phyloP scores from a whole-genome alignment of 1,140 invertebrate species.

The Archivesica marissinica region DNA sequence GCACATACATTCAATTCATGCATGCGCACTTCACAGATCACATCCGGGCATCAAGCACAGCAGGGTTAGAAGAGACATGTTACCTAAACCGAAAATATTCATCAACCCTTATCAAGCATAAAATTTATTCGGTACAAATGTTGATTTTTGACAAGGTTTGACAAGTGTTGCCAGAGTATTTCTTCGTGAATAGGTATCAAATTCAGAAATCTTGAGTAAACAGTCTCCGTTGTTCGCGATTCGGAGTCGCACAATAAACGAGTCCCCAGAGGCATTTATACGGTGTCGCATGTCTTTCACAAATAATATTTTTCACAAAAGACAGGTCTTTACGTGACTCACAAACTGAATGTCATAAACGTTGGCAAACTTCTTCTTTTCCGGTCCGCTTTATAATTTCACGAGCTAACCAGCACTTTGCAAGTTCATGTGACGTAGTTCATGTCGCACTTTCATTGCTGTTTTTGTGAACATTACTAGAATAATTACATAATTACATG shows the following conservation, averaged over 20 bases:
- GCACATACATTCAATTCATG: not conserved
- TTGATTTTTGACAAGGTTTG: slow-evolving; percentile 63
- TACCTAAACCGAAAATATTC: slow-evolving; percentile 22
- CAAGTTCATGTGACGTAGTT: slow-evolving; percentile 53
- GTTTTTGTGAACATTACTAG: slow-evolving; percentile 12
- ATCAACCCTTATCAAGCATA: not conserved
- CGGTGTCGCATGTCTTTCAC: slow-evolving; percentile 59
- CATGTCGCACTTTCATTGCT: slow-evolving; percentile 26
- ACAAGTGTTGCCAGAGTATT: slow-evolving; percentile 40
- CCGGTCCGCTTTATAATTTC: slow-evolving; percentile 38
- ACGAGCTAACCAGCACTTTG: slow-evolving; percentile 46
- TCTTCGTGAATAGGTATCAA: slow-evolving; percentile 45
- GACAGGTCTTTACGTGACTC: slow-evolving; percentile 47
- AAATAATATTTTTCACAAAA: slow-evolving; percentile 46
- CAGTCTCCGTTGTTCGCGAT: slow-evolving; percentile 52
- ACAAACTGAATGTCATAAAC: slow-evolving; percentile 44
- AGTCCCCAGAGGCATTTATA: slow-evolving; percentile 42
- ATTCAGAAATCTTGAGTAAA: slow-evolving; percentile 63
- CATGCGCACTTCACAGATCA: not conserved
- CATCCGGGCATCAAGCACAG: too few species aligned
- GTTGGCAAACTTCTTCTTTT: slow-evolving; percentile 57
- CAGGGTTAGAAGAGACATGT: too few species aligned
- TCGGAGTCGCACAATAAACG: slow-evolving; percentile 42
- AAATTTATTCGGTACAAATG: slow-evolving; percentile 32
- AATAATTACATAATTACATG: too few species aligned